These are phyloP conservation scores for Drosophila peninsularis DNA, from an alignment of 2,888 invertebrate species.

Conservation along the genomic window DNA sequence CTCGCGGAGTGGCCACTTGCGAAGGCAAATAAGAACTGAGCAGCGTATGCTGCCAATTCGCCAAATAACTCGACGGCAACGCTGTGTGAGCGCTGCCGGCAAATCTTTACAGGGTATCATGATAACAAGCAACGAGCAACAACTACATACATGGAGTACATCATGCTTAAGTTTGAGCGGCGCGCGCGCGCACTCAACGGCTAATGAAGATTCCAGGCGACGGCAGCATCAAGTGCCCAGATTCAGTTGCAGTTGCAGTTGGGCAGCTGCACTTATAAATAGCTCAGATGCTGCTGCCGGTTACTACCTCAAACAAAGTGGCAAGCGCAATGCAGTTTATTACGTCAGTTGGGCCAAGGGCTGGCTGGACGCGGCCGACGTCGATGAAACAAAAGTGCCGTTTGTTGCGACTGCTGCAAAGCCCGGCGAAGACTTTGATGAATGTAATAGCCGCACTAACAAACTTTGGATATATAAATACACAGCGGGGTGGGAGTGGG, in stretches of 20 bases:
- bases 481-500: not conserved
- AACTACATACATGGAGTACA: not conserved
- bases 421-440: conserved; percentile 57
- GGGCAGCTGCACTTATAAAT: conserved; percentile 45
- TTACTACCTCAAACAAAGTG: conserved; percentile 45
- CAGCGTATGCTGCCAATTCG: no score
- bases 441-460: conserved; percentile 42
- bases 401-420: conserved; percentile 24
- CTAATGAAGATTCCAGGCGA: conserved; percentile 48
- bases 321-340: conserved; percentile 37
- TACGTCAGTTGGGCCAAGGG: conserved; percentile 46
- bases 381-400: conserved; percentile 57
- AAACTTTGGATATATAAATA: conserved; percentile 15
- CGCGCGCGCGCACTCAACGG: conserved; percentile 38
- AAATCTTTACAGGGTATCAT: not conserved
- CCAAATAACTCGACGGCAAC: no score
- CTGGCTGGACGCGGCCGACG: conserved; percentile 14
- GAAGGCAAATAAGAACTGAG: no score
- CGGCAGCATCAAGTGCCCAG: conserved; percentile 18
- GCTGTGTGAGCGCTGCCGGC: no score
- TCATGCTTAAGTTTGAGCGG: conserved; percentile 23
- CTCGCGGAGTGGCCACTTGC: no score
- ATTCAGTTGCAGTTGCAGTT: conserved; percentile 6
- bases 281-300: conserved; percentile 38
- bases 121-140: not conserved